Conservation (phyloP, 2,113 vertebrate species). For the Colius striatus region DNA sequence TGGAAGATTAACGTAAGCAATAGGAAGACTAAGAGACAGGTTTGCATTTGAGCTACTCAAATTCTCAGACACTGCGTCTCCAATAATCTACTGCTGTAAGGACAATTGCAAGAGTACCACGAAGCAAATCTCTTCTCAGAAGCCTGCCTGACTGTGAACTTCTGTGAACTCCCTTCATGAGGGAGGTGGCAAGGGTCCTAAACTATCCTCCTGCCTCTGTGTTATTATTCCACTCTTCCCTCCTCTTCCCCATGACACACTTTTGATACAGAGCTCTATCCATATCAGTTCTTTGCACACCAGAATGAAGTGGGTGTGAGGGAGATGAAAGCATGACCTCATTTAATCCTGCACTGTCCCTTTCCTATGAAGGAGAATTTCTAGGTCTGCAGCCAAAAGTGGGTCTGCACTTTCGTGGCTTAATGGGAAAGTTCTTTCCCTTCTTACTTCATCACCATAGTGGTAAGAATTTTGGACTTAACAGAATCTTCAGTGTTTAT, state of each 20-base stretch:
- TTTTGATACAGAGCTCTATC: background rate
- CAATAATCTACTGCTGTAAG: background rate
- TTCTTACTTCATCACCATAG: background rate
- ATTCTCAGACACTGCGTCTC: background rate
- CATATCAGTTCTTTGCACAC: background rate
- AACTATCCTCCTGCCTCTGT: background rate
- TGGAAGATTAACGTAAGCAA: background rate
- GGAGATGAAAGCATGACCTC: background rate
- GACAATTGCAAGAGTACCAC: background rate
- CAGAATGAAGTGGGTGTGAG: background rate
- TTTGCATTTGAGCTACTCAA: background rate
- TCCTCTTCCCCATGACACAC: background rate
- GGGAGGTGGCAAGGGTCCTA: background rate
- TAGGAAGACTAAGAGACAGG: background rate
- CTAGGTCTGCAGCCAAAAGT: background rate
- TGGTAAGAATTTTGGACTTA: background rate
- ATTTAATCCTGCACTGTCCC: background rate
- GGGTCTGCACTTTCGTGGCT: background rate
- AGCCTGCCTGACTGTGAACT: background rate
- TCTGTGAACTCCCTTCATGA: background rate
- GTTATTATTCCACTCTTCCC: background rate
- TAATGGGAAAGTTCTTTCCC: background rate
- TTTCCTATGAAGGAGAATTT: background rate
- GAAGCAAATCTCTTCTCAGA: background rate
- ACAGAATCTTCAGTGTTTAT: constrained; percentile 9